phyloP scores from a whole-genome alignment of 2,113 vertebrate species.

The Sakesphorus luctuosus region DNA sequence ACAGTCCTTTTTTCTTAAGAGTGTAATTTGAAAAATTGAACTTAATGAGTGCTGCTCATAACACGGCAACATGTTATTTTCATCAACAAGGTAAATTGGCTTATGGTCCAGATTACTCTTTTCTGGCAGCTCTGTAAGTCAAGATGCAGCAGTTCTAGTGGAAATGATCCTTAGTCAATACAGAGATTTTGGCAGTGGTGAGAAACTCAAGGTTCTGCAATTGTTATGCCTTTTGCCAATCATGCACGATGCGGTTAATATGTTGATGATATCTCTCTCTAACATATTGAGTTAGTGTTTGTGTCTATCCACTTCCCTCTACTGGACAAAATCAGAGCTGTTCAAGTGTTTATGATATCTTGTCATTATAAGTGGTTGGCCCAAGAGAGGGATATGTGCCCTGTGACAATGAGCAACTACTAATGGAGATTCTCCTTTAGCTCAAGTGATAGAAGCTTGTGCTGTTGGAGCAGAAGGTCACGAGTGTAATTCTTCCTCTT shows the following conservation, averaged over 20 bases:
- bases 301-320: conserved; percentile 67
- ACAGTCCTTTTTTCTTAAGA: neutral
- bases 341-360: conserved; percentile 60
- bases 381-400: conserved; percentile 48
- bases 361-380: conserved; percentile 46
- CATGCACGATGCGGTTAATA: conserved; percentile 31
- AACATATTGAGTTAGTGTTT: conserved; percentile 52
- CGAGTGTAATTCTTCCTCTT: conserved; percentile 44
- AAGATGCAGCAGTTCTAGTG: neutral
- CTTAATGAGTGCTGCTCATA: neutral
- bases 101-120: neutral
- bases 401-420: conserved; percentile 50
- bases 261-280: conserved; percentile 39
- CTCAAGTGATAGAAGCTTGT: conserved; percentile 57
- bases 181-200: neutral
- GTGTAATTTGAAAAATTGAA: neutral
- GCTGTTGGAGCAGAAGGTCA: conserved; percentile 52
- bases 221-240: neutral
- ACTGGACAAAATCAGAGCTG: conserved; percentile 69
- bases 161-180: conserved; percentile 11
- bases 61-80: neutral
- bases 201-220: neutral
- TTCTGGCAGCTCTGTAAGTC: neutral
- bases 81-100: neutral
- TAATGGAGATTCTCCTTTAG: conserved; percentile 65